These are phyloP conservation scores for Hyperoplus immaculatus DNA, from an alignment of 2,797 vertebrate species.

Conservation along the genomic window DNA sequence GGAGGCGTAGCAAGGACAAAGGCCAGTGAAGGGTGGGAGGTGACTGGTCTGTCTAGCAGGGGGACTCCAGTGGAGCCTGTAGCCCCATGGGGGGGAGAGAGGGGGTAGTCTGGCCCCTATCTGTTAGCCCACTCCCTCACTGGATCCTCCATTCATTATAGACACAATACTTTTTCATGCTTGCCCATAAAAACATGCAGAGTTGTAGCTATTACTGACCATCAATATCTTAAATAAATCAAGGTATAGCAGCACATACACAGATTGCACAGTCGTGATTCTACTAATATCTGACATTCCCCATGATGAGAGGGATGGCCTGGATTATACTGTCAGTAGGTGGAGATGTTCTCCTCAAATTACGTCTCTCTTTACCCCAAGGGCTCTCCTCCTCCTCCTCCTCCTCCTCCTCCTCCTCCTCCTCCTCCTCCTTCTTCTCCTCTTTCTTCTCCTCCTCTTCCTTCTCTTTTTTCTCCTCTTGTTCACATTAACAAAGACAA, in stretches of 20 bases:
- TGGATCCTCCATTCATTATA: conserved; percentile 22
- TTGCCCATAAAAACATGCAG: conserved; percentile 10
- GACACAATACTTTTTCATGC: conserved; percentile 3
- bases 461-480: conserved; percentile 32
- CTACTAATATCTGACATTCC: conserved; percentile 14
- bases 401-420: conserved; percentile 28
- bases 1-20: conserved; percentile 69
- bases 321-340: conserved; percentile 54
- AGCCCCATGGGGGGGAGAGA: conserved; percentile 51
- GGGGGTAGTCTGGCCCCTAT: conserved; percentile 13
- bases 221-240: conserved; percentile 5
- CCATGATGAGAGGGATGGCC: conserved; percentile 38
- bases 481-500: conserved; percentile 61
- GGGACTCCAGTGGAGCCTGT: conserved; percentile 27
- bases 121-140: conserved; percentile 22
- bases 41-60: conserved; percentile 50
- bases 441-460: conserved; percentile 31
- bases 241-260: conserved; percentile 1
- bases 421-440: neutral
- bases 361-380: conserved; percentile 55
- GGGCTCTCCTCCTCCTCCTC: conserved; percentile 51
- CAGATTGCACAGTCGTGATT: conserved; percentile 17
- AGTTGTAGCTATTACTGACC: neutral
- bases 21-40: conserved; percentile 53
- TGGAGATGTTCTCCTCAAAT: conserved; percentile 68